Evolutionary conservation across 2,797 vertebrate genomes (phyloP), one percentile per base, ranked within the genome.

Genomic region (Otolemur crassicaudatus): DNA sequence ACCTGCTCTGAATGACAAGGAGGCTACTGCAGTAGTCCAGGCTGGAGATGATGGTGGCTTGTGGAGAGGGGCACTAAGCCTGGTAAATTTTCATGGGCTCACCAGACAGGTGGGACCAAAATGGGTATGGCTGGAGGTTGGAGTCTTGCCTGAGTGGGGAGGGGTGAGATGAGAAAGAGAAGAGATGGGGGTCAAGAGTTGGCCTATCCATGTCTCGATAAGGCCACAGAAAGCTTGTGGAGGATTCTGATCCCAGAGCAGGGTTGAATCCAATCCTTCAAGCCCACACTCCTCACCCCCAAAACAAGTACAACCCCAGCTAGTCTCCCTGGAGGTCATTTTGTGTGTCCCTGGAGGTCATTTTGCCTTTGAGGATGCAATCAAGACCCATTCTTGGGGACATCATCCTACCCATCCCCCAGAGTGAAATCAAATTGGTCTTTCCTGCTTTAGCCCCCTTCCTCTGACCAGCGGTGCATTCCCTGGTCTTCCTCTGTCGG

Each of bases 321-420:
- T 31, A 19, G n/a, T 56, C 37, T 46, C 81, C 63, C 8, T 17
- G 53, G 63, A 61, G 60, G 65, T 69, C 34, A 37, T 37, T 34
- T 3, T 23, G 56, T 65, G 61, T 58, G 37, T 81, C 49, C 63
- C 60, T 8, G 43, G 31, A 65, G 23, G 80, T 46, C 20, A 7
- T 12, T 22, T 22, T 40, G 70, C n/a, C 69, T 40, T 65, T 69
- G 16, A 83, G 25, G 31, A 34, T 29, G 9, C 10, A 6, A 0
- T 31, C 23, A 43, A 58, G 58, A 29, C 69, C 87, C 60, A 25
- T 53, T 27, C 34, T 20, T 46, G 25, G 27, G 61, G 49, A 43
- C 23, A 5, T 37, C 17, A 3, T 25, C 80, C 17, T 16, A 4
- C 0, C 49, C 49, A 4, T 0, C 46, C 31, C 23, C 27, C 31